Percentiles rank a stretch among this genome's conserved stretches.
These are phyloP conservation scores for Leucozona laternaria DNA, from an alignment of 2,888 invertebrate genomes.

Conservation along the genomic window DNA sequence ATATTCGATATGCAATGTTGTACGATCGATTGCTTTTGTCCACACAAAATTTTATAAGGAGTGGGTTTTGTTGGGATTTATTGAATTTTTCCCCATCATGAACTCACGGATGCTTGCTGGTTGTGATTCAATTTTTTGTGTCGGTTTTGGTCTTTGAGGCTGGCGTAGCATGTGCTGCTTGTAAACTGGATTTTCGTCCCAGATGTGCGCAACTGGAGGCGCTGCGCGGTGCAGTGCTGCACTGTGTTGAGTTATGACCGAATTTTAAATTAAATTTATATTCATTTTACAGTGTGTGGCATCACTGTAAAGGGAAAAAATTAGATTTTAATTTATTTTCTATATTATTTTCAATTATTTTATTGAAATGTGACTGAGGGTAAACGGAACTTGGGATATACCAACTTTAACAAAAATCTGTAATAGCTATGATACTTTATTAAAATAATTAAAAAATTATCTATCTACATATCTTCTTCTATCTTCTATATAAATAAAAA, in stretches of 20 bases:
- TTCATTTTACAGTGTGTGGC: not conserved
- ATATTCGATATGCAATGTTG: not conserved
- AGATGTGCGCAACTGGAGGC: slow-evolving; percentile 5
- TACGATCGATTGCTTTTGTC: slow-evolving; percentile 24
- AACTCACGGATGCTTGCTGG: slow-evolving; percentile 8
- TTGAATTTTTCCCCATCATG: slow-evolving; percentile 34
- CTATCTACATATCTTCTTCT: too few relatives aligned
- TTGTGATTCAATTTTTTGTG: slow-evolving; percentile 13
- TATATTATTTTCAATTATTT: too few relatives aligned
- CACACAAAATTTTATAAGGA: slow-evolving; percentile 19
- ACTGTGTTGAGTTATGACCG: not conserved
- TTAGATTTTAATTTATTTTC: not conserved
- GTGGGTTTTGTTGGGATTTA: slow-evolving; percentile 43
- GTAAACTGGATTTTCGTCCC: slow-evolving; percentile 40
- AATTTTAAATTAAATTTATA: not conserved
- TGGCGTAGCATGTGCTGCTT: slow-evolving; percentile 51
- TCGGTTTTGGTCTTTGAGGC: not conserved
- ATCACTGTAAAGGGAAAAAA: not conserved
- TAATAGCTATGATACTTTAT: too few relatives aligned
- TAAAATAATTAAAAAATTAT: too few relatives aligned
- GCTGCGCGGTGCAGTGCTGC: not conserved
- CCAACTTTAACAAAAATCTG: too few relatives aligned
- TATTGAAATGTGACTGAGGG: not conserved
- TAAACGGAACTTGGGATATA: too few relatives aligned
- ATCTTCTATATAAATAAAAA: too few relatives aligned